Base-by-base conservation (phyloP, 2,113 vertebrate genomes). In the Uria aalge region DNA sequence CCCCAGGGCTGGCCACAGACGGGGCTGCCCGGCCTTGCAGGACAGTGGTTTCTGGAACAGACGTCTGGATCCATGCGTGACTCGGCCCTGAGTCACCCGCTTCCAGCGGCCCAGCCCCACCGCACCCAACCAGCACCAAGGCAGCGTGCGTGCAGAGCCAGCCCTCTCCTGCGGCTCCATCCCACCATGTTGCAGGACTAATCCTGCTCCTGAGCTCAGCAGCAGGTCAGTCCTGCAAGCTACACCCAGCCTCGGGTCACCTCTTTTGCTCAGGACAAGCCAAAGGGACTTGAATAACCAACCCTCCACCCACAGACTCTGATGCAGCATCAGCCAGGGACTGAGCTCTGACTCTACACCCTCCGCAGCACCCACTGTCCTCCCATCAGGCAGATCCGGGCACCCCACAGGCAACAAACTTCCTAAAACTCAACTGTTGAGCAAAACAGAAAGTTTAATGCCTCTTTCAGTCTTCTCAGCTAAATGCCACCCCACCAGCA, bases 41-140 rank as follows among this genome's bases (percentile, higher is more conserved):
- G 71, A 72, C 5, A 3, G n/a, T 6, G 5, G 29, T 74, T 96
- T 67, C 20, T 0, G 12, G 92, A 94, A 77, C 12, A 80, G 80
- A 3, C 3, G 0, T 60, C 53, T 60, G 16, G 75, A 24, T 59
- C 79, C 0, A 1, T 3, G 82, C 1, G 67, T 96, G 96, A 97
- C 91, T 96, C 69, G 83, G 57, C 34, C 92, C 94, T 91, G 96
- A 96, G 95, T 97, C 96, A 96, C 83, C 55, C 8, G 1, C 67
- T 81, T 41, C 63, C 27, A 0, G 64, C 34, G 6, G 90, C 92
- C 90, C 26, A 3, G 88, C 85, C 77, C 79, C 60, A 38, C 79
- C 32, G 9, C 76, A 3, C 77, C 89, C 68, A 23, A 75, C 38
- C 91, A 29, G 1, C 74, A 26, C 27, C 83, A 5, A 60, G 88